Evolutionary conservation across 2,797 vertebrate genomes (phyloP).

Genomic region (Gallirallus australis): DNA sequence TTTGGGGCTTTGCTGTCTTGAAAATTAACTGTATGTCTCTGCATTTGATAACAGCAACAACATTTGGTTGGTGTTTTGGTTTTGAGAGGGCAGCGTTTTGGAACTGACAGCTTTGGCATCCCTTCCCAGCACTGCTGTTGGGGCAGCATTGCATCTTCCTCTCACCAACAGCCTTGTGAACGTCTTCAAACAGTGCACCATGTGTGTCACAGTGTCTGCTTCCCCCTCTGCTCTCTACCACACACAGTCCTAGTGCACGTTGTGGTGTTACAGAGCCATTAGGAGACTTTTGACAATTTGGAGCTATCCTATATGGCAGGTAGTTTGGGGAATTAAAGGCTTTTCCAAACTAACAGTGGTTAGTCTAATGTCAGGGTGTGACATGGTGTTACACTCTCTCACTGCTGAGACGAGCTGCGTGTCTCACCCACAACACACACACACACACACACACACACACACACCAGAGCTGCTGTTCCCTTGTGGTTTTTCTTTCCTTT

Average conservation of each 20-base stretch:
- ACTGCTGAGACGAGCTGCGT: neutral
- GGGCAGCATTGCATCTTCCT: neutral
- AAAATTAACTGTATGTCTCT: neutral
- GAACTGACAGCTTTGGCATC: neutral
- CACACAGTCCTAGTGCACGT: rapidly evolving
- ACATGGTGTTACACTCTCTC: neutral
- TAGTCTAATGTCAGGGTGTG: neutral
- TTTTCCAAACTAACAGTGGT: neutral
- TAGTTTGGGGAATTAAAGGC: neutral
- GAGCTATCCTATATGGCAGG: neutral
- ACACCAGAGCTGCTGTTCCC: neutral
- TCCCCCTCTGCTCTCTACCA: neutral
- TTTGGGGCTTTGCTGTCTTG: neutral
- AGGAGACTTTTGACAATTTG: neutral
- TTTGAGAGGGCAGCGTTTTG: neutral
- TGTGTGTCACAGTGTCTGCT: neutral
- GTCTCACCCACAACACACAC: neutral
- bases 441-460: rapidly evolving
- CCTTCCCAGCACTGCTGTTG: neutral
- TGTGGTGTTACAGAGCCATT: neutral
- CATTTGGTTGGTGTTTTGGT: neutral
- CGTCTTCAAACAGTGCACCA: neutral
- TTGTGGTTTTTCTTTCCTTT: conserved; percentile 21
- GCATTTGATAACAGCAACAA: neutral
- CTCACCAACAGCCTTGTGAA: neutral